Conservation (phyloP, 2,797 vertebrate genomes). For the Myotis planiceps region DNA sequence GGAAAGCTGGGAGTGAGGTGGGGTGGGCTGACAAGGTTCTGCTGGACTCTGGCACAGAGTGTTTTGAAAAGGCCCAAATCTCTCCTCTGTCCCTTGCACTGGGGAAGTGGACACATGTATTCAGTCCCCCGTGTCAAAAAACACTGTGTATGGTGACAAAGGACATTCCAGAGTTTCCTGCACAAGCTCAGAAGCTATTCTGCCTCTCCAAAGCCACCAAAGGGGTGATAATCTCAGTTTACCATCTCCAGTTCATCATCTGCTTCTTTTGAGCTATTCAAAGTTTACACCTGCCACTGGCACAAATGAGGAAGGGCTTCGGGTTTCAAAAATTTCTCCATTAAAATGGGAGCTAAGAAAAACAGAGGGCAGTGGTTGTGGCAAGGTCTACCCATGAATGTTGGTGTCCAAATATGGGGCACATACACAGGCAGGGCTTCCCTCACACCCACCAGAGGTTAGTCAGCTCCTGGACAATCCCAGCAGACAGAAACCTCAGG, state of each 20-base stretch:
- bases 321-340: background rate
- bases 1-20: background rate
- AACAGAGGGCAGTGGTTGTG: background rate
- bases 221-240: background rate
- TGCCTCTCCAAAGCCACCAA: background rate
- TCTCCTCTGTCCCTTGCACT: too few relatives aligned
- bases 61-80: background rate
- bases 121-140: background rate
- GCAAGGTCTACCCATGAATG: background rate
- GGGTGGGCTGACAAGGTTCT: background rate
- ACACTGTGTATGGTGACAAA: background rate
- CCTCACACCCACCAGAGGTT: background rate
- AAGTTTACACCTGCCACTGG: background rate
- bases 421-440: background rate
- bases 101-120: fast-evolving
- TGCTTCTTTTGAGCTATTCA: background rate
- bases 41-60: background rate
- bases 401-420: background rate
- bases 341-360: background rate
- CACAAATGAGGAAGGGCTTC: background rate
- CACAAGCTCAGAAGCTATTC: background rate
- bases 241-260: background rate
- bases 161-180: background rate
- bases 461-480: background rate
- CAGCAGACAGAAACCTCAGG: background rate